These are phyloP conservation scores for Clarias fuscus DNA, from an alignment of 2,797 vertebrate species.

Conservation along the genomic window DNA sequence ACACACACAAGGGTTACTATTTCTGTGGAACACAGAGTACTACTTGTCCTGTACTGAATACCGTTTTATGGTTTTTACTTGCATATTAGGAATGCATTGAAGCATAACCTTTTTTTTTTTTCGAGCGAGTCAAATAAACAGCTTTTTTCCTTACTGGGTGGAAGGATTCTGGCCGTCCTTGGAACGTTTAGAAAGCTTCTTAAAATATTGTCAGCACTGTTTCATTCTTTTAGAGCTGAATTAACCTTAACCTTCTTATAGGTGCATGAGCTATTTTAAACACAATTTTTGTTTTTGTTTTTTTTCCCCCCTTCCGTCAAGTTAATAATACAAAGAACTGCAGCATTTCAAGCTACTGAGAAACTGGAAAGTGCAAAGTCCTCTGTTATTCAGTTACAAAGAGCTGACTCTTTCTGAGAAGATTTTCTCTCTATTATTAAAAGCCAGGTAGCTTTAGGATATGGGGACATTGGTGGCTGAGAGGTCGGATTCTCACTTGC, in stretches of 20 bases:
- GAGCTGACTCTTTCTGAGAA: background rate
- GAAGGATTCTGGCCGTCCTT: background rate
- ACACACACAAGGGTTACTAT: background rate
- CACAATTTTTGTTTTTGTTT: no score
- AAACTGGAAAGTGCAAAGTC: conserved; percentile 1
- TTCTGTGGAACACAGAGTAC: background rate
- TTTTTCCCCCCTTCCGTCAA: background rate
- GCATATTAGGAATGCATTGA: background rate
- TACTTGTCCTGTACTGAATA: background rate
- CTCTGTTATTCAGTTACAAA: background rate
- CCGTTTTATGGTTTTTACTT: background rate
- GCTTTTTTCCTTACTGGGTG: background rate
- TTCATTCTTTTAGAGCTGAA: background rate
- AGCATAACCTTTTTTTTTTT: background rate
- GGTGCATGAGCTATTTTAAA: background rate
- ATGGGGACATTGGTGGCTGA: no score
- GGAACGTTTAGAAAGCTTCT: background rate
- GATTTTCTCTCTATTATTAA: background rate
- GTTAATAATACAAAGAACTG: background rate
- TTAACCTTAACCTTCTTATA: background rate
- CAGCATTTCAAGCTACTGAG: background rate
- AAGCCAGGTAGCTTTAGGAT: no score
- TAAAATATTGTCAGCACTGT: background rate
- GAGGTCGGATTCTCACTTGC: no score
- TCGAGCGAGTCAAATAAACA: background rate